Base-by-base conservation (phyloP, 2,797 vertebrate species). In the Dicrostonyx torquatus region DNA sequence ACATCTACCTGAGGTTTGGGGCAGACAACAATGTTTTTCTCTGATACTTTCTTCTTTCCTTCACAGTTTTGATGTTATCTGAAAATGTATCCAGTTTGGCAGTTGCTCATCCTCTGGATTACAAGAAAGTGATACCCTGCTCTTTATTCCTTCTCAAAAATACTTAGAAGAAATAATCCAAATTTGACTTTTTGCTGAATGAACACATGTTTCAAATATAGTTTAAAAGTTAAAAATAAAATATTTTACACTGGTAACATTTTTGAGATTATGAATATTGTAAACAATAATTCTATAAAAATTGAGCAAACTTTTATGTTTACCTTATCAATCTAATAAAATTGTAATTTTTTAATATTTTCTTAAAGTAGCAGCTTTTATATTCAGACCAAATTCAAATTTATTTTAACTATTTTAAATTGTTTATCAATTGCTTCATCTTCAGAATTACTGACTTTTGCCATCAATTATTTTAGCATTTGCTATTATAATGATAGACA, bases 221-320 rank as follows among this genome's bases (percentile, higher is more conserved):
- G 31, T 76, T 93, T 87, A 93, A 91, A 86, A 76, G 40, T 88
- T 96, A 73, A 93, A 87, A 88, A 73, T 62, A 60, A 83, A 87
- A 75, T 91, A 12, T 13, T 13, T 76, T 89, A 84, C 45, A 68
- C 75, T 84, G 3, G 7, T 73, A 37, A 86, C 26, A 82, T 82
- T 91, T 22, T 80, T 90, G 79, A 53, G 45, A 50, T 80, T 75
- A 68, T 89, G 31, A 78, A 66, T 80, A 13, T 62, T 92, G 66
- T 9, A 80, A 70, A 89, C 24, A 94, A 17, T 89, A 87, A 80
- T 48, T 93, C 70, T 40, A 76, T 87, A 85, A 90, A 94, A 79
- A 76, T 79, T 79, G 26, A 95, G 79, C 55, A 70, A 5, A 40
- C 53, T 89, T 80, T 82, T 60, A 75, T 91, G 58, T 73, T 68